Percentiles rank a stretch among this genome's conserved stretches.
Evolutionary conservation across 2,797 vertebrate genomes (phyloP).

Genomic region (Sebastiscus tertius): DNA sequence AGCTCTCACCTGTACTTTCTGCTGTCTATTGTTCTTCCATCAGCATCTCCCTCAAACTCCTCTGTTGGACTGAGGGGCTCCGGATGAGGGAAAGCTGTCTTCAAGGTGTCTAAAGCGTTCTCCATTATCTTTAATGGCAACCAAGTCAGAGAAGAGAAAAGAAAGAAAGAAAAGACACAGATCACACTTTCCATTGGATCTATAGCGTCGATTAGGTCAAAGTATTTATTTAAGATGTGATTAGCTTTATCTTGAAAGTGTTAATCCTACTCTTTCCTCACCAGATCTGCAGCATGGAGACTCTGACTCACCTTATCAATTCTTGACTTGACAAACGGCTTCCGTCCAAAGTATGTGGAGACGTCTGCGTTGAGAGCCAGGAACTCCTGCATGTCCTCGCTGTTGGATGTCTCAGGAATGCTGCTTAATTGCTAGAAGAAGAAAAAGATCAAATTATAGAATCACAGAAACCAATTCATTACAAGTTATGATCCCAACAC

Average conservation of each 20-base stretch:
- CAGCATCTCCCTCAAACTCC: slow-evolving; percentile 87
- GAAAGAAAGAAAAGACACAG: background rate
- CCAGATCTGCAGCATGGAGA: background rate
- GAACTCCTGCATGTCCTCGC: slow-evolving; percentile 94
- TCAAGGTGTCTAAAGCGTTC: slow-evolving; percentile 93
- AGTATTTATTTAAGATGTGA: too few relatives aligned
- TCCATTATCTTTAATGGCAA: slow-evolving; percentile 88
- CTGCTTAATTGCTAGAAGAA: slow-evolving; percentile 88
- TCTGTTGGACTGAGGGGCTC: slow-evolving; percentile 92
- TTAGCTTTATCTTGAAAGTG: too few relatives aligned
- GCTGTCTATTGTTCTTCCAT: slow-evolving; percentile 84
- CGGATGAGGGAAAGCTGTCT: slow-evolving; percentile 93
- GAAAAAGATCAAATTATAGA: background rate
- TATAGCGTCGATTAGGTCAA: background rate
- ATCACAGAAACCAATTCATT: background rate
- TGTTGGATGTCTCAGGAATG: slow-evolving; percentile 91
- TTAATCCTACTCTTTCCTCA: background rate
- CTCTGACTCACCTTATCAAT: slow-evolving; percentile 91
- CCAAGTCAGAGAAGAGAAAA: too few relatives aligned
- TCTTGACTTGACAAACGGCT: slow-evolving; percentile 89
- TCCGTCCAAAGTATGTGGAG: slow-evolving; percentile 91
- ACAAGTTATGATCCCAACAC: slow-evolving; percentile 3
- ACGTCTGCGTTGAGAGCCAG: slow-evolving; percentile 90
- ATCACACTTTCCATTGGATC: background rate
- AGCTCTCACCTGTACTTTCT: slow-evolving; percentile 83